Base-by-base conservation (phyloP, 2,113 vertebrate species). In the Mirza zaza region DNA sequence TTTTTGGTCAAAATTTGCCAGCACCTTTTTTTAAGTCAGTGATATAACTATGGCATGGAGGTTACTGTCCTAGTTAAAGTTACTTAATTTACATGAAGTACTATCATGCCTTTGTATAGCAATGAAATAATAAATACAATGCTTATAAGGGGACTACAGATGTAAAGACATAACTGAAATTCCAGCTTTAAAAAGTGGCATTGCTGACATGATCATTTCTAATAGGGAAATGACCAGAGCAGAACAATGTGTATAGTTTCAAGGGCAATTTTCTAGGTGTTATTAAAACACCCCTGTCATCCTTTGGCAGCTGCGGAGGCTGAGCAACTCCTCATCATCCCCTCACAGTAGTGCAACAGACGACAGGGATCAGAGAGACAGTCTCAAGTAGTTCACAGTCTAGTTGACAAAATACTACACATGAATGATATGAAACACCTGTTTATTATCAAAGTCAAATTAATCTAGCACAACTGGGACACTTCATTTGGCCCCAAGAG, bases 101-200 rank as follows among this genome's bases (percentile, higher is more conserved):
- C 10, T 75, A 34, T 63, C 25, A 68, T 34, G 42, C 23, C 81
- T 85, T 63, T 97, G 57, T 68, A 45, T 27, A 94, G 15, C 75
- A 96, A 61, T 55, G 11, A 75, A 96, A 89, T 92, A 67, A 52
- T 45, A 92, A 94, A 39, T 39, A 13, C 6, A 94, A 89, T 52
- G 52, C 32, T 34, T 68, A 1, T 55, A 75, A 67, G 59, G n/a
- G 34, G 39, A 80, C 68, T 92, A 48, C 1, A 87, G 6, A 2
- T 17, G 20, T 42, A 82, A 77, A 94, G 36, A 21, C 15, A 67
- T 15, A 84, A 48, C 36, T 63, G 42, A 80, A 85, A 89, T 84
- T 80, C 4, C 67, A 92, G 27, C 34, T 94, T 94, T 70, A 85
- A 88, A 80, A 96, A 21, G 8, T 79, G 87, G 21, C 55, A 57